Conservation (phyloP, 2,888 invertebrate species). For the Megaustenia siamemsis region DNA sequence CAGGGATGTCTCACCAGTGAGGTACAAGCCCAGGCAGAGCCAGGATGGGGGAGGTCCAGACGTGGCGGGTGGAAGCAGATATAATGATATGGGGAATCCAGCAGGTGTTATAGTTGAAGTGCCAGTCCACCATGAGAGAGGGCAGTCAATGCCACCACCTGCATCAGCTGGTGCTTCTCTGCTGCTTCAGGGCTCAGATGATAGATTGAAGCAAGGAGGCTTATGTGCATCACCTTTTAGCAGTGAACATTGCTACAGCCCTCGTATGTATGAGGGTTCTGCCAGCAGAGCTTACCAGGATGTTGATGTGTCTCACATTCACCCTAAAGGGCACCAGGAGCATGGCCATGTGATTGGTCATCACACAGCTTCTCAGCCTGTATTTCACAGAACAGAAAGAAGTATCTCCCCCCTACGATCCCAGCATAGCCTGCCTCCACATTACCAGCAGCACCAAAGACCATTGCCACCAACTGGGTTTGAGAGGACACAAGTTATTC, state of each 20-base stretch:
- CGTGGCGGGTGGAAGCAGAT: background rate
- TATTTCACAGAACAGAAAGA: constrained; percentile 48
- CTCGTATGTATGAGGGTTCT: constrained; percentile 66
- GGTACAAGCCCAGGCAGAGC: constrained; percentile 30
- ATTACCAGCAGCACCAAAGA: constrained; percentile 39
- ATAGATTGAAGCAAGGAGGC: constrained; percentile 67
- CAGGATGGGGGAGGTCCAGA: constrained; percentile 21
- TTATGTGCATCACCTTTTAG: constrained; percentile 53
- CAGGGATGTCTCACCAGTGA: constrained; percentile 48
- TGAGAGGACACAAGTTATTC: constrained; percentile 27
- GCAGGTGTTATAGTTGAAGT: constrained; percentile 41
- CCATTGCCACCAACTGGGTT: constrained; percentile 21
- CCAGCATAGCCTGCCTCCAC: background rate
- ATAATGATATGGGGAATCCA: constrained; percentile 30
- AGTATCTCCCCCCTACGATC: constrained; percentile 38
- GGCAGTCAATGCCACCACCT: constrained; percentile 43
- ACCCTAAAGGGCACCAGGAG: constrained; percentile 52
- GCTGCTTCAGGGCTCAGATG: constrained; percentile 46
- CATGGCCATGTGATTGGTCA: constrained; percentile 29
- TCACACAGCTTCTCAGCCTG: constrained; percentile 51
- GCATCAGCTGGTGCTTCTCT: background rate
- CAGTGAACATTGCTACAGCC: constrained; percentile 71
- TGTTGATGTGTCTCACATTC: constrained; percentile 42
- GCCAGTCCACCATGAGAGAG: constrained; percentile 40
- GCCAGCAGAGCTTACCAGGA: constrained; percentile 47